Base-by-base conservation (phyloP, 2,113 vertebrate genomes). In the Platichthys flesus region DNA sequence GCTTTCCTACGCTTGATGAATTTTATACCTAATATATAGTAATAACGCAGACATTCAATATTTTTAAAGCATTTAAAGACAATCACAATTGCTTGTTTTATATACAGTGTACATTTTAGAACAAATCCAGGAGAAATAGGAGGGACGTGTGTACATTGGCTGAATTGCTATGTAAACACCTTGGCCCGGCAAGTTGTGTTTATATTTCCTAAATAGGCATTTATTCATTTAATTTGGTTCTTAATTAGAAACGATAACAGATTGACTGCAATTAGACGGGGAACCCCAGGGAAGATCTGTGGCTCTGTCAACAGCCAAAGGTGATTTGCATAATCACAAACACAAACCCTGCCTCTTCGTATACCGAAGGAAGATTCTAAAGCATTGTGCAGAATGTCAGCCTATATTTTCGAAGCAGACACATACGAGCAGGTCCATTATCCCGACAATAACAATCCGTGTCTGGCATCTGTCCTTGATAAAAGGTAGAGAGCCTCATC, bases 181-280 rank as follows among this genome's bases (percentile, higher is more conserved):
- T 18, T 42, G 73, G 55, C 14, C 14, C 24, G 28, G 49, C 24
- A 81, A 56, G 68, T 52, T 58, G 69, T 78, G 60, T 58, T 82
- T 71, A 65, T 73, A 74, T 80, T 82, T 40, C 63, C 37, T 62
- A 21, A 74, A 57, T 83, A 72, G 81, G 72, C 42, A 68, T 63
- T 78, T 64, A 42, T 81, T 71, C 56, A 74, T 82, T 85, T 81
- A 67, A 85, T 86, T 71, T 67, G 45, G 20, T 47, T 58, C 76
- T 84, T 93, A 90, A 92, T 92, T 88, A 87, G 74, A 76, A 87
- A 84, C 77, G 61, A 90, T 79, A 81, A 86, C 83, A 87, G 85
- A 85, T 79, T 78, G 81, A 74, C 78, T 84, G 76, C 78, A 89
- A 91, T 92, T 91, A 89, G 83, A 73, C 16, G 56, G 61, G 58